phyloP scores from a whole-genome alignment of 2,888 invertebrate species.

The Halocaridina rubra region DNA sequence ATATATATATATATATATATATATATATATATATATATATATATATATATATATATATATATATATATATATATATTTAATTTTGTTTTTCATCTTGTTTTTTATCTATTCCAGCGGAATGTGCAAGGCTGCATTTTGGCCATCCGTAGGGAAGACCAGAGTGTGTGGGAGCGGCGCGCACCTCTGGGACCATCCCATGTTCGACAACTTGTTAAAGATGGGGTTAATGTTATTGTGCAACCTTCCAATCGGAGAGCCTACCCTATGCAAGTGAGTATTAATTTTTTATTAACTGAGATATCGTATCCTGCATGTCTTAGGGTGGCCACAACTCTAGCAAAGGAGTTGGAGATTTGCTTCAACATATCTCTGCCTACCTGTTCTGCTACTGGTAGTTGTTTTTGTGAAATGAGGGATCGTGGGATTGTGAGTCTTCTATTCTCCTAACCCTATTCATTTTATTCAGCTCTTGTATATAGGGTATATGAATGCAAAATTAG shows the following conservation, averaged over 20 bases:
- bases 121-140: conserved; percentile 79
- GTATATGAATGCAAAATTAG: no score
- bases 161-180: conserved; percentile 95
- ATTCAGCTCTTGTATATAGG: no score
- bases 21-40: background rate
- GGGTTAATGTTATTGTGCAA: conserved; percentile 95
- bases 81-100: background rate
- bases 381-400: no score
- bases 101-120: conserved; percentile 39
- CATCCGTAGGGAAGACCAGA: conserved; percentile 90
- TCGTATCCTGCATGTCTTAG: background rate
- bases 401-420: no score
- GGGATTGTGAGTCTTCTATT: no score
- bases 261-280: conserved; percentile 83
- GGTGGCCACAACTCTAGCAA: background rate
- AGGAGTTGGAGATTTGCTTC: background rate
- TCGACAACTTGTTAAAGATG: conserved; percentile 84
- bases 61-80: background rate
- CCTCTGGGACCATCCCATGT: conserved; percentile 94
- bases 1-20: background rate
- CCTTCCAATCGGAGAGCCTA: conserved; percentile 98
- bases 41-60: background rate
- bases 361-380: no score
- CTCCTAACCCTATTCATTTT: no score
- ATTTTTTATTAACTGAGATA: background rate